These are phyloP conservation scores for Pygoscelis adeliae DNA, from an alignment of 2,113 vertebrate species.

Conservation along the genomic window DNA sequence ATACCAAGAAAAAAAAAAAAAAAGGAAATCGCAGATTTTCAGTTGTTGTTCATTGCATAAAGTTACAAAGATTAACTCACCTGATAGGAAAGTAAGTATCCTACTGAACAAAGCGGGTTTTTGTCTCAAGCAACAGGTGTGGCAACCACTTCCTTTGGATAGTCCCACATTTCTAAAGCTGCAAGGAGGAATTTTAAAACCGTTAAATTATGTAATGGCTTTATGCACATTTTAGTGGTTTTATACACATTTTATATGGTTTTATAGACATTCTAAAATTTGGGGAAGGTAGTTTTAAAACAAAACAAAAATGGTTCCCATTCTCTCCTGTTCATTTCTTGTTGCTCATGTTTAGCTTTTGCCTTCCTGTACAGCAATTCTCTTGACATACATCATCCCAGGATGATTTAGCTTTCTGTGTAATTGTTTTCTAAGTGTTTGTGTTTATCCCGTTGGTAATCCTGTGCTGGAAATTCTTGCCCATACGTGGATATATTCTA, in stretches of 20 bases:
- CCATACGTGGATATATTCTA: slow-evolving; percentile 29
- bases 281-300: neutral
- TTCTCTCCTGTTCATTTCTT: neutral
- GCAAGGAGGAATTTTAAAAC: neutral
- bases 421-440: slow-evolving; percentile 22
- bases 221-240: neutral
- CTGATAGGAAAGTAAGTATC: neutral
- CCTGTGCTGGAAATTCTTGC: neutral
- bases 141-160: neutral
- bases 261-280: neutral
- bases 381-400: neutral
- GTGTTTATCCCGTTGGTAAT: slow-evolving; percentile 16
- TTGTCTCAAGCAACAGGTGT: neutral
- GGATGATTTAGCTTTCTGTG: neutral
- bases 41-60: neutral
- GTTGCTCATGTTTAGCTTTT: neutral
- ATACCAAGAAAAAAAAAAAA: neutral
- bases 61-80: slow-evolving; percentile 4
- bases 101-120: neutral
- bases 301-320: neutral
- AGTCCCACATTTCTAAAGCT: neutral
- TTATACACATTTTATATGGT: neutral
- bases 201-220: neutral
- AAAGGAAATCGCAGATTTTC: neutral
- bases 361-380: neutral